phyloP scores from a whole-genome alignment of 2,797 vertebrate genomes.

The Momotus momota region DNA sequence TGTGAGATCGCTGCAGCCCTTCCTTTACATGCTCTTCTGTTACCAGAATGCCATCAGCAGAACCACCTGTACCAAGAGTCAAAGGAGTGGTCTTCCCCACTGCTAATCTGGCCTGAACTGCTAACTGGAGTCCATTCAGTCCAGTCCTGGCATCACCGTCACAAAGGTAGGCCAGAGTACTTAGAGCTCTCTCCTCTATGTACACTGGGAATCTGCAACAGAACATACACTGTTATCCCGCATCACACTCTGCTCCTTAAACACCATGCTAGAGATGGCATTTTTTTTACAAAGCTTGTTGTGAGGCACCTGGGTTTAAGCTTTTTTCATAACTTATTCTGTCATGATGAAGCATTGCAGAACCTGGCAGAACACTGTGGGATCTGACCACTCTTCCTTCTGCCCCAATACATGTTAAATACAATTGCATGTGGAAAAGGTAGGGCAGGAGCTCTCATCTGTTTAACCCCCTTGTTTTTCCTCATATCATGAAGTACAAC shows the following conservation, averaged over 20 bases:
- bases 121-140: slow-evolving; percentile 94
- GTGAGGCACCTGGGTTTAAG: neutral
- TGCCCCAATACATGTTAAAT: neutral
- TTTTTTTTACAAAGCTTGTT: neutral
- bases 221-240: neutral
- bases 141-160: slow-evolving; percentile 93
- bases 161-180: slow-evolving; percentile 91
- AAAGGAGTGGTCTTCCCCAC: slow-evolving; percentile 48
- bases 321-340: neutral
- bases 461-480: neutral
- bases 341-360: neutral
- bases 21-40: slow-evolving; percentile 93
- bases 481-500: neutral
- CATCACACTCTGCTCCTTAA: neutral
- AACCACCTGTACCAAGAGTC: slow-evolving; percentile 1
- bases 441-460: neutral
- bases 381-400: neutral
- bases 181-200: slow-evolving; percentile 91
- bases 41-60: slow-evolving; percentile 78
- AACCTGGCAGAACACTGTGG: neutral
- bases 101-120: slow-evolving; percentile 88
- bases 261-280: fast-evolving
- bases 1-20: slow-evolving; percentile 94
- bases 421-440: neutral
- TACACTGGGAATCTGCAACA: slow-evolving; percentile 82